Conservation (phyloP, 1,140 invertebrate species). For the Aradophagus sp. region DNA sequence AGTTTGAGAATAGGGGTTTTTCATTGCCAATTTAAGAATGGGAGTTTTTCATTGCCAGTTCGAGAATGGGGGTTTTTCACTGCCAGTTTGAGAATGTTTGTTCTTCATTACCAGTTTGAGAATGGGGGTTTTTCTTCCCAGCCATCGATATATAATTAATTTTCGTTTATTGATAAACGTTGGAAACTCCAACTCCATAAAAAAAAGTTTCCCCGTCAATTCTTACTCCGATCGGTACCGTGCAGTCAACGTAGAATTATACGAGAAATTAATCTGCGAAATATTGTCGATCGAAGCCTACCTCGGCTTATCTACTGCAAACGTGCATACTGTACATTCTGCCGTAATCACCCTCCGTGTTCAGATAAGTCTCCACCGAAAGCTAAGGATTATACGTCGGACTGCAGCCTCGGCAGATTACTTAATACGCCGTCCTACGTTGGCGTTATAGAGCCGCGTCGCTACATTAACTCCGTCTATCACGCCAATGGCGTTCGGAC, state of each 20-base stretch:
- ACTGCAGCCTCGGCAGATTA: slow-evolving; percentile 55
- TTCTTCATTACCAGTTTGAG: no score
- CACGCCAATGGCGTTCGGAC: slow-evolving; percentile 50
- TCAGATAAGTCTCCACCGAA: slow-evolving; percentile 58
- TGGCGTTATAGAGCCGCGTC: slow-evolving; percentile 59
- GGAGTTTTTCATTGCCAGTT: no score
- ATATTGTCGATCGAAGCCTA: slow-evolving; percentile 52
- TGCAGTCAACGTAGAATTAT: slow-evolving; percentile 39
- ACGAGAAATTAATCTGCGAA: slow-evolving; percentile 57
- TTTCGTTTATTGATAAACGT: no score
- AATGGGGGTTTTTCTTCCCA: no score
- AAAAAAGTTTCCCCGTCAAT: no score
- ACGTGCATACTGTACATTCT: slow-evolving; percentile 61
- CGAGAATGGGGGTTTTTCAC: no score
- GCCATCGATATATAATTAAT: no score
- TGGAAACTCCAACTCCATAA: no score
- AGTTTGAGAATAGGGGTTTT: no score
- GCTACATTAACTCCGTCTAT: slow-evolving; percentile 69
- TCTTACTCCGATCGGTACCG: slow-evolving; percentile 40
- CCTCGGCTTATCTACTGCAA: slow-evolving; percentile 54
- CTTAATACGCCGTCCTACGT: slow-evolving; percentile 56
- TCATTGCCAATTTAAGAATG: no score
- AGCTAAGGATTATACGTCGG: slow-evolving; percentile 66
- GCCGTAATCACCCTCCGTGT: slow-evolving; percentile 65
- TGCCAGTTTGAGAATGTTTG: no score